Percentiles rank a stretch among this genome's conserved stretches.
Evolutionary conservation across 64 coral and sea anemone genomes (phyloP).

Genomic region (Dendronephthya gigantea): DNA sequence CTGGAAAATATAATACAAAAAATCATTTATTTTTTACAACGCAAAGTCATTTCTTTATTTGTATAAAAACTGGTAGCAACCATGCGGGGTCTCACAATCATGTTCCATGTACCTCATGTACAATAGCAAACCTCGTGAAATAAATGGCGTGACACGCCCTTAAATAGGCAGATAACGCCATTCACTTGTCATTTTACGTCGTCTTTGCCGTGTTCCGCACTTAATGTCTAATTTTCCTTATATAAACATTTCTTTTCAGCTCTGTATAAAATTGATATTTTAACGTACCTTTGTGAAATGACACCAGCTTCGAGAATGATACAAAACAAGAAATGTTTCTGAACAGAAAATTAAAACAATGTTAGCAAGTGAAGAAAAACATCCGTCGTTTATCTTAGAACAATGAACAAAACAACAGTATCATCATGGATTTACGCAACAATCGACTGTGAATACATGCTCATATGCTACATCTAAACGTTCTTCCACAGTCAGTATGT

Average conservation of each 20-base stretch:
- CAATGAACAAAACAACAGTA: too few relatives aligned
- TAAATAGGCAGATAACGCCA: too few relatives aligned
- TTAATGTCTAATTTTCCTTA: not conserved
- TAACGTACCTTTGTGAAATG: slow-evolving; percentile 49
- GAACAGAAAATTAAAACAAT: not conserved
- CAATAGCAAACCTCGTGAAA: not conserved
- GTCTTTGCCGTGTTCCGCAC: too few relatives aligned
- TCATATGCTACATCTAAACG: too few relatives aligned
- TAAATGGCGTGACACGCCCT: too few relatives aligned
- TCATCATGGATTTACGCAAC: too few relatives aligned
- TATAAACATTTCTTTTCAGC: not conserved
- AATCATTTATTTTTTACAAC: not conserved
- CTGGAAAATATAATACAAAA: not conserved
- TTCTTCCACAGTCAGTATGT: too few relatives aligned
- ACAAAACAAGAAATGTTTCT: slow-evolving; percentile 95
- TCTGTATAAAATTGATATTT: not conserved
- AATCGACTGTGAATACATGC: too few relatives aligned
- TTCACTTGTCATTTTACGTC: too few relatives aligned
- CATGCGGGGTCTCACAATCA: too few relatives aligned
- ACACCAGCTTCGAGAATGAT: slow-evolving; percentile 84
- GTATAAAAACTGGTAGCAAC: too few relatives aligned
- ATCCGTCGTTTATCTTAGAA: not conserved
- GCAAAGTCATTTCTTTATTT: not conserved
- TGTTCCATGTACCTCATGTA: too few relatives aligned
- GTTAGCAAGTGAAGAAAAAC: not conserved